These are phyloP conservation scores for Sminthurides aquaticus DNA, from an alignment of 2,888 invertebrate species.

Conservation along the genomic window DNA sequence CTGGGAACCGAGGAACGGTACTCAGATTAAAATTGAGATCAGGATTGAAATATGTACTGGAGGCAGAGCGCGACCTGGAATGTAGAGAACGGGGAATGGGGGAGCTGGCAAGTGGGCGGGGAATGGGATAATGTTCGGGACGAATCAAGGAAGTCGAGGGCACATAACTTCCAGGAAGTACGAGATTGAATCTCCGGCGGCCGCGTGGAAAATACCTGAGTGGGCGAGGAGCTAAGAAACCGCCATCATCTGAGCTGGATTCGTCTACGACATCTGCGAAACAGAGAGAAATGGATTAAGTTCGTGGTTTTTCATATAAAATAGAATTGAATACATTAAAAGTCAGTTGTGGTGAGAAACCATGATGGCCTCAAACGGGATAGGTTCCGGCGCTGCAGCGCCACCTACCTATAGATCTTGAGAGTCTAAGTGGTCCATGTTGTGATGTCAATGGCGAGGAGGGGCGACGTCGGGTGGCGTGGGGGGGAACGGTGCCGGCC, in stretches of 20 bases:
- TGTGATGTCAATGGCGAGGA: constrained; percentile 43
- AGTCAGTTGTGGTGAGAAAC: too few relatives aligned
- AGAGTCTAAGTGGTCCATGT: constrained; percentile 40
- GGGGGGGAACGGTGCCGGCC: constrained; percentile 41
- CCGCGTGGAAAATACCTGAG: constrained; percentile 42
- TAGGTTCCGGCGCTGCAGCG: background rate
- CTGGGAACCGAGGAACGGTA: constrained; percentile 42
- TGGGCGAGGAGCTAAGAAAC: constrained; percentile 42
- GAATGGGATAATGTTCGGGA: constrained; percentile 31
- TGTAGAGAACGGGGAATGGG: constrained; percentile 40
- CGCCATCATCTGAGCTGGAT: constrained; percentile 43
- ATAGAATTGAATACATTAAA: background rate
- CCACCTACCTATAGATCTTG: background rate
- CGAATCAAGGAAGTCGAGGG: constrained; percentile 42
- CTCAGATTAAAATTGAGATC: constrained; percentile 34
- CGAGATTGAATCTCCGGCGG: constrained; percentile 43
- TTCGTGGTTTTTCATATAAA: background rate
- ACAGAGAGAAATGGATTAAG: background rate
- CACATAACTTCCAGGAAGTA: constrained; percentile 43
- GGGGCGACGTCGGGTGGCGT: constrained; percentile 42
- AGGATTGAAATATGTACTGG: constrained; percentile 41
- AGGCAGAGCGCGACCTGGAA: constrained; percentile 39
- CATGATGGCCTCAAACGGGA: background rate
- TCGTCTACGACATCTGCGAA: constrained; percentile 41
- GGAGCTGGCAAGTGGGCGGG: constrained; percentile 42